A percentile compares a stretch with the other conserved stretches of the same genome.
These are phyloP conservation scores for Cynopterus brachyotis DNA, from an alignment of 2,113 vertebrate species.

Conservation along the genomic window DNA sequence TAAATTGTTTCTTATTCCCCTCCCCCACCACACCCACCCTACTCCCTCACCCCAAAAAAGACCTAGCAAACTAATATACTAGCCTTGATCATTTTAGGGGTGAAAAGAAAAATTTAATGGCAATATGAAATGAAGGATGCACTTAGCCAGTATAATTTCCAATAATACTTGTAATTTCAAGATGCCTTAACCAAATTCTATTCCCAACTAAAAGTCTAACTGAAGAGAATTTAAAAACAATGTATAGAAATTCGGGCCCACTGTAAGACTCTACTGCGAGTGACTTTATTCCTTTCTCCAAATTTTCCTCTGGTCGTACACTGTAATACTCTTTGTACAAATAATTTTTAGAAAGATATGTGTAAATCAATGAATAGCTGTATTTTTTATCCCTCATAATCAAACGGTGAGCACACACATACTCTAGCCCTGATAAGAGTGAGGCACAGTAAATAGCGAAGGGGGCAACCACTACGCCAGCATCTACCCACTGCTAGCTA, in stretches of 20 bases:
- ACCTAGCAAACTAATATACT: not conserved
- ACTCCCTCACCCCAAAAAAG: not conserved
- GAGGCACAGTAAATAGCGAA: not conserved
- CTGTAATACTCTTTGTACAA: not conserved
- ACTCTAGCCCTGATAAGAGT: not conserved
- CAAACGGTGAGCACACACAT: not conserved
- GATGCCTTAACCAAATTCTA: constrained; percentile 1
- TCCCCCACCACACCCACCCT: too few relatives aligned
- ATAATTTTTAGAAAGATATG: constrained; percentile 5
- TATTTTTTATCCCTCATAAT: not conserved
- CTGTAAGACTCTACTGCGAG: not conserved
- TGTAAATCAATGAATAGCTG: not conserved
- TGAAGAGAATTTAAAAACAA: not conserved
- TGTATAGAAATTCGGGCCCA: not conserved
- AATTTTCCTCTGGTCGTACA: not conserved
- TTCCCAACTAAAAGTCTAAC: constrained; percentile 20
- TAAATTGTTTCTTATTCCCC: not conserved
- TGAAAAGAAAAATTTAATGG: not conserved
- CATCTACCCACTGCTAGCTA: constrained; percentile 60
- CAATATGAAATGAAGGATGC: not conserved
- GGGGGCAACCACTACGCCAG: constrained; percentile 13
- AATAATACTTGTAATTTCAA: constrained; percentile 11
- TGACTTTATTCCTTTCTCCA: not conserved
- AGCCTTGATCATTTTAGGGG: not conserved
- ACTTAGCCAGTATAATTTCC: not conserved